Evolutionary conservation across 2,113 vertebrate genomes (phyloP).

Genomic region (Panthera uncia): DNA sequence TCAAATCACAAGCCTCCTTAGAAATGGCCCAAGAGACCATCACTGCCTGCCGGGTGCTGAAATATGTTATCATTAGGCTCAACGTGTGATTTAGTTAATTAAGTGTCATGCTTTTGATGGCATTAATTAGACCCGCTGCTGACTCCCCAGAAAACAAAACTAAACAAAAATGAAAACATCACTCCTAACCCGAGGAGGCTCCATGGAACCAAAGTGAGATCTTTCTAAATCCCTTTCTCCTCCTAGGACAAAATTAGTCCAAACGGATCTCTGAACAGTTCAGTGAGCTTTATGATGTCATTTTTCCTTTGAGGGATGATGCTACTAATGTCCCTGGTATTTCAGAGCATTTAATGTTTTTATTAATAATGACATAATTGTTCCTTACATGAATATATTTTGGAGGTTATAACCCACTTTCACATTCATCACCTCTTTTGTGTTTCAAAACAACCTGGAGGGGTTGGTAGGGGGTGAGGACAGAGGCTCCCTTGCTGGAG

Average conservation of each 20-base stretch:
- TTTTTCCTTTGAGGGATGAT: neutral
- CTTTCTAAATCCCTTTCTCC: slow-evolving; percentile 47
- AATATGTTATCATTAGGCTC: slow-evolving; percentile 83
- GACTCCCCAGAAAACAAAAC: slow-evolving; percentile 70
- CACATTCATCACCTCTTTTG: neutral
- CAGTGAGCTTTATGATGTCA: neutral
- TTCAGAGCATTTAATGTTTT: slow-evolving; percentile 30
- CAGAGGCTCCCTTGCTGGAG: neutral
- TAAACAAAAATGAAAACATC: slow-evolving; percentile 63
- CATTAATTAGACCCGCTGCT: slow-evolving; percentile 82
- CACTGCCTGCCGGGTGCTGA: slow-evolving; percentile 69
- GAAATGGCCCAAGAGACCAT: slow-evolving; percentile 75
- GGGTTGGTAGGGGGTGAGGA: neutral
- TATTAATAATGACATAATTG: slow-evolving; percentile 42
- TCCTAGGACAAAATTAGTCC: slow-evolving; percentile 56
- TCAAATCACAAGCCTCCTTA: slow-evolving; percentile 56
- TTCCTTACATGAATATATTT: neutral
- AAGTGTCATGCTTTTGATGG: slow-evolving; percentile 86
- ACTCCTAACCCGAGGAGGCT: slow-evolving; percentile 61
- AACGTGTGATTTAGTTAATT: slow-evolving; percentile 85
- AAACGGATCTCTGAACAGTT: neutral
- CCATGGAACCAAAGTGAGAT: neutral
- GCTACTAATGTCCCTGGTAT: neutral
- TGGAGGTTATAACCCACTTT: neutral
- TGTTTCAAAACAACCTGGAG: neutral